Percentiles rank a stretch among this genome's conserved stretches.
Evolutionary conservation across 2,888 invertebrate species (phyloP).

Genomic region (Acleris literana): DNA sequence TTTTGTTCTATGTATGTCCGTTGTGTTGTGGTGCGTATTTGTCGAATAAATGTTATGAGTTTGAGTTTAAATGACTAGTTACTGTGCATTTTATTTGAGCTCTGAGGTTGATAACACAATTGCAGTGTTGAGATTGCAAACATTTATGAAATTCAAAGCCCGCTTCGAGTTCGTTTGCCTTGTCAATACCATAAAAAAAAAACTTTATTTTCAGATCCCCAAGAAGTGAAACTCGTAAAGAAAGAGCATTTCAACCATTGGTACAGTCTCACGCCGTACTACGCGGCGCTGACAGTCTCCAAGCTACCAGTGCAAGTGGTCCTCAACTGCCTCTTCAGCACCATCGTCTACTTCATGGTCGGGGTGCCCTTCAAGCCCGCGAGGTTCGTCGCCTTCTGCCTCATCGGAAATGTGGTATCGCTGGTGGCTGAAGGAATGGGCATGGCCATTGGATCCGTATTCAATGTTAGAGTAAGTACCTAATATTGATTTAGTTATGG

Average conservation of each 20-base stretch:
- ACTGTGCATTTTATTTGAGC: too few species aligned
- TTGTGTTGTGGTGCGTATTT: too few species aligned
- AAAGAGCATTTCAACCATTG: slow-evolving; percentile 88
- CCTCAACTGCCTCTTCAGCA: slow-evolving; percentile 84
- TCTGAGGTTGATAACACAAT: too few species aligned
- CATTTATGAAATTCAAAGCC: too few species aligned
- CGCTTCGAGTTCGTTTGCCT: not conserved
- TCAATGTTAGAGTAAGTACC: slow-evolving; percentile 85
- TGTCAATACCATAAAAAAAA: not conserved
- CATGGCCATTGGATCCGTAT: slow-evolving; percentile 88
- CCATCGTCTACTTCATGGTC: slow-evolving; percentile 85
- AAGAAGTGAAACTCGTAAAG: slow-evolving; percentile 87
- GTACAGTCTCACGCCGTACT: slow-evolving; percentile 86
- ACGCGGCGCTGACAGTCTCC: slow-evolving; percentile 85
- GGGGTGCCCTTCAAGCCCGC: slow-evolving; percentile 86
- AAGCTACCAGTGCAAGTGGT: slow-evolving; percentile 84
- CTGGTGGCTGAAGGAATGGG: slow-evolving; percentile 91
- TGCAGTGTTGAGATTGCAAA: too few species aligned
- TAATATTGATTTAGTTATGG: not conserved
- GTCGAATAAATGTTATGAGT: too few species aligned
- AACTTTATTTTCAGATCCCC: slow-evolving; percentile 81
- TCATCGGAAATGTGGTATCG: slow-evolving; percentile 87
- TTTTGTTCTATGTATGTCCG: too few species aligned
- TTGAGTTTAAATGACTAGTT: too few species aligned
- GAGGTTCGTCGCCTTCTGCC: slow-evolving; percentile 87